Evolutionary conservation across 2,888 invertebrate genomes (phyloP).

Genomic region (Microplitis manilae): DNA sequence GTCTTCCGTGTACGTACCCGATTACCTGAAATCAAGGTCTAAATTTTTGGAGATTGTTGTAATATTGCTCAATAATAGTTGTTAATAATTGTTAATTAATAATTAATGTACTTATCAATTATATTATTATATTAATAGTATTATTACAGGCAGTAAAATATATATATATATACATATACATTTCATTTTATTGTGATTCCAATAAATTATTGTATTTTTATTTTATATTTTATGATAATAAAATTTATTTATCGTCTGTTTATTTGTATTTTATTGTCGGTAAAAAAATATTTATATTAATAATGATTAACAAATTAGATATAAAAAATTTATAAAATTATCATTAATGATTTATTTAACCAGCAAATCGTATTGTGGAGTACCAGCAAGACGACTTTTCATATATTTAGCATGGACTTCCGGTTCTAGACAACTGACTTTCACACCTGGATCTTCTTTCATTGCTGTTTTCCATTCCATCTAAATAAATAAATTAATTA

Average conservation of each 20-base stretch:
- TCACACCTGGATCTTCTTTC: slow-evolving; percentile 81
- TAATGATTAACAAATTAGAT: background rate
- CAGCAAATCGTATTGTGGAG: slow-evolving; percentile 78
- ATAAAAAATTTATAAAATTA: background rate
- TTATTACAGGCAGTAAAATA: background rate
- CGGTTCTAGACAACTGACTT: slow-evolving; percentile 77
- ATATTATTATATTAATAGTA: background rate
- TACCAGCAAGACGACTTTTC: slow-evolving; percentile 77
- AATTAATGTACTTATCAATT: background rate
- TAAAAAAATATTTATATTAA: background rate
- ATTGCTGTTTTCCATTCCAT: slow-evolving; percentile 80
- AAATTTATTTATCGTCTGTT: background rate
- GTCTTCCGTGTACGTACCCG: background rate
- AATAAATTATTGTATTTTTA: background rate
- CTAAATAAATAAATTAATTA: slow-evolving; percentile 65
- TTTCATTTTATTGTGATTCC: background rate
- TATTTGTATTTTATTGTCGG: background rate
- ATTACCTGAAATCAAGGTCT: slow-evolving; percentile 1
- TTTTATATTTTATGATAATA: background rate
- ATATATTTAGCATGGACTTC: slow-evolving; percentile 83
- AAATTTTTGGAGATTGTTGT: slow-evolving; percentile 1
- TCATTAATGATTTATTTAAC: slow-evolving; percentile 30
- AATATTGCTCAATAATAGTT: background rate
- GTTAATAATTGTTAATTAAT: background rate
- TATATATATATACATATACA: background rate